Evolutionary conservation across 2,888 invertebrate genomes (phyloP).

Genomic region (Orthosia incerta): DNA sequence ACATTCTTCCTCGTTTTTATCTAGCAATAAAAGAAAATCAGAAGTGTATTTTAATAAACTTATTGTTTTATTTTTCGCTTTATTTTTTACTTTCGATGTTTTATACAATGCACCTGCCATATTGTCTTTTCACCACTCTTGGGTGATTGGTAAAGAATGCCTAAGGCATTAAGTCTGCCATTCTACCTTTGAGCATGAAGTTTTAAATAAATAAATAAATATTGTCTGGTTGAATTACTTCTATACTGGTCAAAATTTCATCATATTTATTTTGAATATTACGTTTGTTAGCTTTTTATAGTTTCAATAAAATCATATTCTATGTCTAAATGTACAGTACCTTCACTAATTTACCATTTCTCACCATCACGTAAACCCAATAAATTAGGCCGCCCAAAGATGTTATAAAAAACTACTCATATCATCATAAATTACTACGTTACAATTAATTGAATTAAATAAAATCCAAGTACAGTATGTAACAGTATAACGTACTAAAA

Average conservation of each 20-base stretch:
- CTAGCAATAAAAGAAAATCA: slow-evolving; percentile 24
- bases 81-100: no score
- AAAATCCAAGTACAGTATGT: slow-evolving; percentile 65
- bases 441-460: slow-evolving; percentile 60
- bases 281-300: neutral
- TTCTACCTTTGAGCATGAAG: no score
- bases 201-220: no score
- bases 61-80: no score
- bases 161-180: no score
- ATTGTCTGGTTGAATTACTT: slow-evolving; percentile 1
- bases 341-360: slow-evolving; percentile 8
- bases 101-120: no score
- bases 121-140: no score
- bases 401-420: slow-evolving; percentile 33
- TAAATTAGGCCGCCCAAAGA: slow-evolving; percentile 12
- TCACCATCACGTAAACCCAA: slow-evolving; percentile 5
- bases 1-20: slow-evolving; percentile 43
- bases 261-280: neutral
- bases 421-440: slow-evolving; percentile 53
- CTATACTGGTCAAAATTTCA: neutral
- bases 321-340: neutral
- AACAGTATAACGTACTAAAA: slow-evolving; percentile 69
- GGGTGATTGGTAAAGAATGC: no score
- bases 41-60: neutral
- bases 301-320: neutral